Evolutionary conservation across 2,888 invertebrate genomes (phyloP).

Genomic region (Tanypteryx hageni): DNA sequence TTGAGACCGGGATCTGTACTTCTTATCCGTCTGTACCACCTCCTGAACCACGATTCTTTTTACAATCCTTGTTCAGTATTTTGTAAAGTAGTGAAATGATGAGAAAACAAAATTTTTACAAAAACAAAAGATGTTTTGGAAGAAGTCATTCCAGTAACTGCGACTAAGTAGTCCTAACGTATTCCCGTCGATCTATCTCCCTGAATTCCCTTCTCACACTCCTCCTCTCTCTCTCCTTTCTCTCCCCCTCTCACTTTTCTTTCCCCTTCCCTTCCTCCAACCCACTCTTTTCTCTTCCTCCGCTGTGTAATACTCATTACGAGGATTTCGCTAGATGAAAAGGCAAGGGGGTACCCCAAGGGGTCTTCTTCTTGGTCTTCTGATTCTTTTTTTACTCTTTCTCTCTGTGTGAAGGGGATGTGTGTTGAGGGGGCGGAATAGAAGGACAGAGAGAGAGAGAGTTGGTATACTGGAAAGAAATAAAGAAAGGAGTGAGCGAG

Average conservation of each 20-base stretch:
- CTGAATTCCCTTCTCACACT: slow-evolving; percentile 21
- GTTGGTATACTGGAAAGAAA: not conserved
- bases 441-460: not conserved
- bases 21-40: too few species aligned
- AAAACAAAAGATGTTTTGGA: too few species aligned
- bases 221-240: not conserved
- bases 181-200: not conserved
- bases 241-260: not conserved
- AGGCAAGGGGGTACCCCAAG: slow-evolving; percentile 16
- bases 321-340: slow-evolving; percentile 47
- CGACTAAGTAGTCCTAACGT: not conserved
- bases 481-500: not conserved
- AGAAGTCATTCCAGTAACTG: not conserved
- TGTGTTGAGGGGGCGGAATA: not conserved
- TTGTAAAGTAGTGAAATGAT: too few species aligned
- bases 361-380: slow-evolving; percentile 10
- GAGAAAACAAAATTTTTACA: too few species aligned
- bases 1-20: too few species aligned
- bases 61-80: too few species aligned
- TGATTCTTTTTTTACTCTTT: slow-evolving; percentile 14
- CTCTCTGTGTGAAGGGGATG: not conserved
- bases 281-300: not conserved
- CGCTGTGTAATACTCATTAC: slow-evolving; percentile 42
- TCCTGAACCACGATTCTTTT: too few species aligned
- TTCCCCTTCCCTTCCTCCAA: not conserved